phyloP scores from a whole-genome alignment of 2,888 invertebrate genomes.

The Eulithis prunata region DNA sequence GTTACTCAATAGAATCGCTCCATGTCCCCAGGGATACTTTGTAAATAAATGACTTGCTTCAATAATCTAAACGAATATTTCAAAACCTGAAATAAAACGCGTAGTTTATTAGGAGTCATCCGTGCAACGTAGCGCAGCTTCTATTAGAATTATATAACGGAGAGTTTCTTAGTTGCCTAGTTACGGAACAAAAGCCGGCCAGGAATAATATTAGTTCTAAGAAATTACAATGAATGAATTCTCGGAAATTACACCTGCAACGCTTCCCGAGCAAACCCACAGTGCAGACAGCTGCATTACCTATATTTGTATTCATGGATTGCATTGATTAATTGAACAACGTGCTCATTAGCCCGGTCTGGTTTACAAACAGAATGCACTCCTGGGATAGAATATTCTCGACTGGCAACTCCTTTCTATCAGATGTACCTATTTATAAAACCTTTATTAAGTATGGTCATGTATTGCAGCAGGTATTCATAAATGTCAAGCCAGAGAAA shows the following conservation, averaged over 20 bases:
- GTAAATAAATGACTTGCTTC: background rate
- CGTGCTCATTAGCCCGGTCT: conserved; percentile 14
- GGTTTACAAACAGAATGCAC: conserved; percentile 12
- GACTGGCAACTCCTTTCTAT: conserved; percentile 26
- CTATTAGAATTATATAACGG: conserved; percentile 32
- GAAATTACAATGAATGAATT: conserved; percentile 36
- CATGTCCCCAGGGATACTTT: conserved; percentile 34
- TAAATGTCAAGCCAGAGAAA: too few relatives aligned
- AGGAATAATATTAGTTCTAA: conserved; percentile 27
- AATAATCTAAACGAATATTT: background rate
- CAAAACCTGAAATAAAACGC: background rate
- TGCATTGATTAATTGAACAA: conserved; percentile 23
- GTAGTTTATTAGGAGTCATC: conserved; percentile 2
- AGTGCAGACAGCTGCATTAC: conserved; percentile 21
- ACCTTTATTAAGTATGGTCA: conserved; percentile 33
- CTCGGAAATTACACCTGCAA: conserved; percentile 38
- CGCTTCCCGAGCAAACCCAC: conserved; percentile 21
- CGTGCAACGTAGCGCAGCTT: conserved; percentile 15
- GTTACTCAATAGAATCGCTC: background rate
- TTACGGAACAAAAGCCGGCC: conserved; percentile 28
- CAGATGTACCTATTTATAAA: conserved; percentile 40
- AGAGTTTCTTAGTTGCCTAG: conserved; percentile 29
- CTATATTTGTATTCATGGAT: conserved; percentile 18
- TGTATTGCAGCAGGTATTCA: conserved; percentile 10
- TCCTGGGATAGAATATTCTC: conserved; percentile 21